Evolutionary conservation across 1,140 invertebrate species (phyloP), one percentile per base, ranked within the genome.

Genomic region (Cryptotermes secundus): DNA sequence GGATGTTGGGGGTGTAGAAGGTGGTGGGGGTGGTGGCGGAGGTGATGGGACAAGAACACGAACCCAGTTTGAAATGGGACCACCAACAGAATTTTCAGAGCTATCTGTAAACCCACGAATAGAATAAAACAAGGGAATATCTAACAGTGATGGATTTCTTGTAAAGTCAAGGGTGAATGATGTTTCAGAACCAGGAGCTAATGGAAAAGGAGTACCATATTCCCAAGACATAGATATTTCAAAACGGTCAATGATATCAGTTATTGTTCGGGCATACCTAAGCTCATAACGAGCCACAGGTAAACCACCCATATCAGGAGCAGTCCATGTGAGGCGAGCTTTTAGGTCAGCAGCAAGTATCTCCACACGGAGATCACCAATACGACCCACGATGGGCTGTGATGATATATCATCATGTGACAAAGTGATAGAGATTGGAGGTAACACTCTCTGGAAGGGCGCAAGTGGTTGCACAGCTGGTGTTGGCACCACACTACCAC

Each of bases 1-100:
- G 34, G 87, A 87, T 19, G 88, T 88, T n/a, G 89, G 88, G n/a
- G 89, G 86, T 36, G 88, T 86, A 1, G 90, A 89, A 9, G 91
- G 88, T 79, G 90, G 89, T 34, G 83, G 83, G 24, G 85, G 85
- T 22, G 86, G 85, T n/a, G 89, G 90, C 59, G 89, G 88, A 14
- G 88, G 91, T 26, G 90, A 90, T 1, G 91, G 91, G 3, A 92
- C 90, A 45, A 90, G 88, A 35, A 92, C 88, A 31, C 90, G 87
- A 12, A 92, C 91, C 87, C 91, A 91, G 87, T 94, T 94, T 0
- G 93, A 94, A 35, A 92, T 87, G 91, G 91, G 16, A 88, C 87
- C 65, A 90, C 88, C 90, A n/a, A 34, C 12, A 22, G 87, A 84
- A 83, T 89, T 87, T 10, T 86, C 83, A 1, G 86, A 87, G 7